A percentile compares a stretch with the other conserved stretches of the same genome.
These are phyloP conservation scores for Myrmecobius fasciatus DNA, from an alignment of 2,113 vertebrate genomes.

Conservation along the genomic window DNA sequence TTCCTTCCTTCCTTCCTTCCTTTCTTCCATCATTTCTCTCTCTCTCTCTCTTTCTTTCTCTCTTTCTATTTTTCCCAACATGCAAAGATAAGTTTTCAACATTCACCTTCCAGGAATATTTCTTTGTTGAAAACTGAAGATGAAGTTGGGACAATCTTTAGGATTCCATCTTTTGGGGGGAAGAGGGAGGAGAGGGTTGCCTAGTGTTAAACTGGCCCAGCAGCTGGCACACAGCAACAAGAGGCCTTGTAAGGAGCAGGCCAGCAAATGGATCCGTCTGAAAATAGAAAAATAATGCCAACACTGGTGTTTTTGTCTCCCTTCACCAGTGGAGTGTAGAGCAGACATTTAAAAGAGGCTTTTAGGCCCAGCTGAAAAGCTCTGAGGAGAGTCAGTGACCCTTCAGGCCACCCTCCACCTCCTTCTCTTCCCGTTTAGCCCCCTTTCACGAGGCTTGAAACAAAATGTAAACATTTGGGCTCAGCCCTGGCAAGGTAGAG, in stretches of 20 bases:
- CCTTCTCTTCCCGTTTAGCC: background rate
- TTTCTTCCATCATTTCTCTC: too few relatives aligned
- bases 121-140: conserved; percentile 68
- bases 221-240: conserved; percentile 72
- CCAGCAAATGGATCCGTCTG: conserved; percentile 69
- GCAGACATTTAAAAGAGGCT: conserved; percentile 66
- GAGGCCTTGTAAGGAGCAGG: conserved; percentile 69
- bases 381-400: conserved; percentile 6
- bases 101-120: conserved; percentile 67
- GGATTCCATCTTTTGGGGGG: conserved; percentile 61
- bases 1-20: too few relatives aligned
- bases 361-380: conserved; percentile 52
- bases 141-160: conserved; percentile 72
- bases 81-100: too few relatives aligned
- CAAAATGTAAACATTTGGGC: conserved; percentile 6
- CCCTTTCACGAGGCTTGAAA: background rate
- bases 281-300: conserved; percentile 76
- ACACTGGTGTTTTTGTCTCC: conserved; percentile 45
- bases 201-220: conserved; percentile 71
- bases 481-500: background rate
- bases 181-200: conserved; percentile 43
- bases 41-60: too few relatives aligned
- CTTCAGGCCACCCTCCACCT: background rate
- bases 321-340: conserved; percentile 60
- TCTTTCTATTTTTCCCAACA: too few relatives aligned